Percentiles rank a stretch among this genome's conserved stretches.
Evolutionary conservation across 2,797 vertebrate species (phyloP).

Genomic region (Myiothlypis chrysogaster): DNA sequence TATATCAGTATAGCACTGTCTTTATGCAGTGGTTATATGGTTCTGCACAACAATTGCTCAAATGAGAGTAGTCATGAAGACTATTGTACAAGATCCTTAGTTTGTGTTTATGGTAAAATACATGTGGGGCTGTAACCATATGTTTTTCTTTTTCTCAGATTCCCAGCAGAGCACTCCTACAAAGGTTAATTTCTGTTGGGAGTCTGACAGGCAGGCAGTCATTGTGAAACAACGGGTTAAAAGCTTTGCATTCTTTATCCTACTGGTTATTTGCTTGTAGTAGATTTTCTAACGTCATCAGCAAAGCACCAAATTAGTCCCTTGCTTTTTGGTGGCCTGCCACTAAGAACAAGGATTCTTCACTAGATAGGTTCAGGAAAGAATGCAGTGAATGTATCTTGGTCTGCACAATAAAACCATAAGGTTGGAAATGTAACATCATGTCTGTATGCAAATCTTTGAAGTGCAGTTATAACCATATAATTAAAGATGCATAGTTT

Average conservation of each 20-base stretch:
- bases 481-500: background rate
- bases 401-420: background rate
- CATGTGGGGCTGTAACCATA: fast-evolving
- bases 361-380: background rate
- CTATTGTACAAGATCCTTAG: background rate
- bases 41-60: background rate
- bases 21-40: background rate
- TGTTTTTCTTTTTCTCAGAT: background rate
- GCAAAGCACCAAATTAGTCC: background rate
- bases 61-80: background rate
- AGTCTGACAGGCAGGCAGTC: background rate
- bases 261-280: background rate
- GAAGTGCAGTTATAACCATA: background rate
- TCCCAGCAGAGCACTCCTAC: background rate
- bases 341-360: background rate
- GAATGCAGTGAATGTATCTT: background rate
- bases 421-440: background rate
- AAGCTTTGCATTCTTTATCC: background rate
- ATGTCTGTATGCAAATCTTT: background rate
- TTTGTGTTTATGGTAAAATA: background rate
- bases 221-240: background rate
- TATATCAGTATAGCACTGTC: background rate
- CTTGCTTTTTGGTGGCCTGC: background rate
- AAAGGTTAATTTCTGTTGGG: background rate
- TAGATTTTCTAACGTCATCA: background rate